Base-by-base conservation (phyloP, 2,113 vertebrate genomes). In the Myanophis thanlyinensis region DNA sequence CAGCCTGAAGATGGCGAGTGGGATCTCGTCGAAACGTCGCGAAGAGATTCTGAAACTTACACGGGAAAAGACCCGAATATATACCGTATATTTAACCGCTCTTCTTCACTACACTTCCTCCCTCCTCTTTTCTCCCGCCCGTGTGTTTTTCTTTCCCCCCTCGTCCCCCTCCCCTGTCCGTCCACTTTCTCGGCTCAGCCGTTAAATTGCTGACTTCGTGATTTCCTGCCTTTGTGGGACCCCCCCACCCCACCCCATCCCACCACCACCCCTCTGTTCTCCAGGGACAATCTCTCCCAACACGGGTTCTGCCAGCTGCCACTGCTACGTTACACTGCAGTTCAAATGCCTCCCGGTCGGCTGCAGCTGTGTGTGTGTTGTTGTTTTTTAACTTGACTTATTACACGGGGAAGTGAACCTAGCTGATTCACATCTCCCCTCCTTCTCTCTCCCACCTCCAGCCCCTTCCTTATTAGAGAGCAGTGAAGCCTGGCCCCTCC, bases 391-490 rank as follows among this genome's bases (percentile, higher is more conserved):
- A 96, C 93, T 93, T 90, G 84, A 94, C 94, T 97, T 96, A 96
- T 96, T 96, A 96, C 95, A 95, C 95, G 95, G 96, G 95, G 96
- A 96, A 97, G 94, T 94, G 95, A 97, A 97, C 96, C 96, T 87
- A 96, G 96, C 92, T 92, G 91, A 95, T 94, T 52, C 54, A 48
- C 40, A 5, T 67, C 91, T 22, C 52, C 5, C 2, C 25, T 40
- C 20, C 15, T n/a, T n/a, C n/a, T n/a, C n/a, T n/a, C n/a, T n/a
- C n/a, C n/a, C n/a, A n/a, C n/a, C 11, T 30, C 30, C 89, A 88
- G 93, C 93, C 94, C 92, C 90, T 23, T n/a, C 94, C 90, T 96
- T 94, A 94, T 85, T 95, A 95, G 94, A 0, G 1, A 94, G 96
- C 92, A 95, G 94, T 88, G 92, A 94, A 94, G 93, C 95, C 89